These are phyloP conservation scores for Coregonus suidteri DNA, from an alignment of 2,797 vertebrate species.

Conservation along the genomic window DNA sequence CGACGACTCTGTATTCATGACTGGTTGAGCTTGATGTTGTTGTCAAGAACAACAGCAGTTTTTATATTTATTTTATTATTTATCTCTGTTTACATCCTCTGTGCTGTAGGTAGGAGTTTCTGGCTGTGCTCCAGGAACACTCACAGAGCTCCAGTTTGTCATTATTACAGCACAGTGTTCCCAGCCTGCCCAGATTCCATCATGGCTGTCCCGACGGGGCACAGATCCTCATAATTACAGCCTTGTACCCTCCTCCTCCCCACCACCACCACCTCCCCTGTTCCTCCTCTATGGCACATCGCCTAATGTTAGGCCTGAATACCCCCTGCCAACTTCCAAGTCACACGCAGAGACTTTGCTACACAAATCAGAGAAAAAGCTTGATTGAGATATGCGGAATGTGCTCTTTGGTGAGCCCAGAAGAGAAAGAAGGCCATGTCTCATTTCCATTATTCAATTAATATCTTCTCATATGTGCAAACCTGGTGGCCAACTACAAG, in stretches of 20 bases:
- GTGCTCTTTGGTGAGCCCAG: not conserved
- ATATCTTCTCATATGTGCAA: constrained; percentile 8
- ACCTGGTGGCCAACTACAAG: too few relatives aligned
- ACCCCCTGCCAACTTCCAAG: constrained; percentile 5
- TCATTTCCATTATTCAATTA: constrained; percentile 46
- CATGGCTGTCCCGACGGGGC: constrained; percentile 38
- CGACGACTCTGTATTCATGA: constrained; percentile 5
- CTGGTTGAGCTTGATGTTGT: not conserved
- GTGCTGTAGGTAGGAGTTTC: too few relatives aligned
- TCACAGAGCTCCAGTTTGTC: not conserved
- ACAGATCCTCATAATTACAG: constrained; percentile 39
- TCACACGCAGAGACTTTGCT: not conserved
- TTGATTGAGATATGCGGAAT: not conserved
- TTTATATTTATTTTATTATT: not conserved
- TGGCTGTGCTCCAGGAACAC: not conserved
- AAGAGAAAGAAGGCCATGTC: not conserved
- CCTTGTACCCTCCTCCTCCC: constrained; percentile 13
- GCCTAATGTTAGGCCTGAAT: not conserved
- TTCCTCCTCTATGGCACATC: constrained; percentile 1
- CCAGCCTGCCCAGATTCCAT: constrained; percentile 31
- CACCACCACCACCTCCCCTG: not conserved
- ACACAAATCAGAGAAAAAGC: not conserved
- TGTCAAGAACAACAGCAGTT: not conserved
- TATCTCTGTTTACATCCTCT: not conserved
- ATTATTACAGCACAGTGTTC: constrained; percentile 34